Conservation (phyloP, 2,888 invertebrate genomes). For the Spilarctia lutea region DNA sequence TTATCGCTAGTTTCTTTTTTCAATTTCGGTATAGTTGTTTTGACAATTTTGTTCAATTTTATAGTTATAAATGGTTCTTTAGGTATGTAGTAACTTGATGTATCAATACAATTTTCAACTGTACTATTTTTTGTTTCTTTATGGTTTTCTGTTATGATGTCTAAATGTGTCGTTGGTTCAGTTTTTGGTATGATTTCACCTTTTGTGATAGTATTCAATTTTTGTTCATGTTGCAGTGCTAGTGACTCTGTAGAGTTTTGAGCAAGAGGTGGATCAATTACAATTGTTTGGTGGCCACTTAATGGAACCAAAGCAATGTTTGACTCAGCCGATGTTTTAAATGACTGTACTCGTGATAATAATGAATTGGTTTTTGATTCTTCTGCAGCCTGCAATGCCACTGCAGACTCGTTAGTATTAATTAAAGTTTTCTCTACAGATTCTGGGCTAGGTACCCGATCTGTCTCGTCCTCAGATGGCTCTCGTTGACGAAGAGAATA, state of each 20-base stretch:
- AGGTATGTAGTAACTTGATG: slow-evolving; percentile 69
- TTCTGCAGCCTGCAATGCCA: slow-evolving; percentile 43
- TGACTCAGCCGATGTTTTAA: slow-evolving; percentile 81
- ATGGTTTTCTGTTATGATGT: slow-evolving; percentile 46
- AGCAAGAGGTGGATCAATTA: slow-evolving; percentile 78
- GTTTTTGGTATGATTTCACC: slow-evolving; percentile 36
- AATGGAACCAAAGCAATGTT: slow-evolving; percentile 81
- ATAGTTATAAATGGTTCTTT: slow-evolving; percentile 82
- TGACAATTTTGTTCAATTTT: slow-evolving; percentile 81
- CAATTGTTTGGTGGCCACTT: slow-evolving; percentile 85
- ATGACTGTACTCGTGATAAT: slow-evolving; percentile 79
- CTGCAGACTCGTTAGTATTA: slow-evolving; percentile 51
- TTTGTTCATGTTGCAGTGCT: slow-evolving; percentile 34
- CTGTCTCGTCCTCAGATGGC: slow-evolving; percentile 72
- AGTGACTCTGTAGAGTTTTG: slow-evolving; percentile 54
- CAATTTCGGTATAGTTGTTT: slow-evolving; percentile 78
- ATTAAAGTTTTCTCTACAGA: slow-evolving; percentile 64
- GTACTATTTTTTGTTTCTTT: slow-evolving; percentile 50
- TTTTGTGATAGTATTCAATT: slow-evolving; percentile 34
- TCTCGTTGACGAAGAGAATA: slow-evolving; percentile 83
- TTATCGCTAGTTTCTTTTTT: slow-evolving; percentile 75
- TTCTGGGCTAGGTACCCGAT: slow-evolving; percentile 76
- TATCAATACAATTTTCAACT: slow-evolving; percentile 62
- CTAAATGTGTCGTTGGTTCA: slow-evolving; percentile 34
- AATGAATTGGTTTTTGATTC: slow-evolving; percentile 72